A percentile compares a stretch with the other conserved stretches of the same genome.
Conservation (phyloP, 35 echinoderm and acorn worm genomes). For the Lytechinus variegatus region DNA sequence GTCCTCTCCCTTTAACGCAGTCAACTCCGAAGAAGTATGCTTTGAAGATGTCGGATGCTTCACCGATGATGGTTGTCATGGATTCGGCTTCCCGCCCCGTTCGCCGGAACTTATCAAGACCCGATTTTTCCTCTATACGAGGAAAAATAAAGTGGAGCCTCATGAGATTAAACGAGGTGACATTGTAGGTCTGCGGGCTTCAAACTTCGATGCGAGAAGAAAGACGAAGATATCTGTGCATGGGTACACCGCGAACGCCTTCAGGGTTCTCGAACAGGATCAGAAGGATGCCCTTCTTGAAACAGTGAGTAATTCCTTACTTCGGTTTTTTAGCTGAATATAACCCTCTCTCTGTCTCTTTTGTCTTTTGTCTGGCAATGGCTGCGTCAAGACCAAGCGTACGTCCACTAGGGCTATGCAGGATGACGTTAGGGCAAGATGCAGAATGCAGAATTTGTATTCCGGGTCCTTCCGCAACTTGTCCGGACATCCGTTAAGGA, state of each 20-base stretch:
- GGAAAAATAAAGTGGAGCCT: not conserved
- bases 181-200: not conserved
- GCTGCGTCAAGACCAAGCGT: no score
- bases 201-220: constrained; percentile 19
- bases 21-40: constrained; percentile 37
- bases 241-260: constrained; percentile 7
- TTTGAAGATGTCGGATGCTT: constrained; percentile 80
- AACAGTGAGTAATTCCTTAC: not conserved
- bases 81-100: constrained; percentile 66
- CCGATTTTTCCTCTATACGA: constrained; percentile 71
- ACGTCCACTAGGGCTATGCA: no score
- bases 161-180: constrained; percentile 22
- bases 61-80: constrained; percentile 52
- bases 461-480: no score
- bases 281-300: constrained; percentile 47
- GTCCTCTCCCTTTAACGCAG: not conserved
- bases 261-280: not conserved
- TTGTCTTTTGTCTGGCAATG: no score
- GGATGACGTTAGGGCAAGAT: no score
- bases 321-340: no score
- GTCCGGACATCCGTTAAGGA: no score
- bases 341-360: no score
- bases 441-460: no score
- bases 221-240: constrained; percentile 42
- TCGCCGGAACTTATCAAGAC: constrained; percentile 66